A percentile compares a stretch with the other conserved stretches of the same genome.
Conservation (phyloP, 2,888 invertebrate species). For the Cyrtodaria siliqua region DNA sequence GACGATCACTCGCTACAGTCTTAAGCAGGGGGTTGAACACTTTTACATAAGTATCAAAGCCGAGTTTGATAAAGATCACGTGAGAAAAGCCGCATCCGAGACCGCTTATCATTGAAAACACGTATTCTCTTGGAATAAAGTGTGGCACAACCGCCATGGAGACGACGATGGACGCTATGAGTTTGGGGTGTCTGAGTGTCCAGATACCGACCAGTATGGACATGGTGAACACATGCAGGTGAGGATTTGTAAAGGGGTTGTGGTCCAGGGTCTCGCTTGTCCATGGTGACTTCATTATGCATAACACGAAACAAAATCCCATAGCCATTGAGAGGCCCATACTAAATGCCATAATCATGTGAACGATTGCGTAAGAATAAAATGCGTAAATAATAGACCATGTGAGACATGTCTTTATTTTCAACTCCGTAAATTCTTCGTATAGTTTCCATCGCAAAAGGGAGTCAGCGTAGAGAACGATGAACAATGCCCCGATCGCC, state of each 20-base stretch:
- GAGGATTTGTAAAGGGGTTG: conserved; percentile 22
- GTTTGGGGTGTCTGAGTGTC: conserved; percentile 32
- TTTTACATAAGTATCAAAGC: conserved; percentile 56
- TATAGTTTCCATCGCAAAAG: conserved; percentile 53
- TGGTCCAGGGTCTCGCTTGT: conserved; percentile 4
- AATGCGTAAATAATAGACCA: conserved; percentile 33
- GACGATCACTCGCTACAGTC: conserved; percentile 15
- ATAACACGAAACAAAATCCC: conserved; percentile 60
- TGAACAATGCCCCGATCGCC: conserved; percentile 57
- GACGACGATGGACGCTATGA: conserved; percentile 16
- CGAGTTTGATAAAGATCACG: conserved; percentile 49
- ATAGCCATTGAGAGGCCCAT: conserved; percentile 63
- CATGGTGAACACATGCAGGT: conserved; percentile 50
- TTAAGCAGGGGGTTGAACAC: conserved; percentile 49
- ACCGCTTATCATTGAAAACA: conserved; percentile 47
- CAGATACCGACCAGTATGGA: conserved; percentile 41
- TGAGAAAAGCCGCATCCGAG: conserved; percentile 55
- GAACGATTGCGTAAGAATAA: conserved; percentile 36
- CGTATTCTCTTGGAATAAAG: conserved; percentile 28
- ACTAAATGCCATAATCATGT: conserved; percentile 45
- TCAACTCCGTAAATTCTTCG: conserved; percentile 19
- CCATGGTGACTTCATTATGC: conserved; percentile 43
- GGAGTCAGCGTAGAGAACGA: conserved; percentile 55
- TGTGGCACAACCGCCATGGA: conserved; percentile 19
- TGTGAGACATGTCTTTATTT: conserved; percentile 17